Percentiles rank a stretch among this genome's conserved stretches.
These are phyloP conservation scores for Rhinichthys osculus DNA, from an alignment of 2,797 vertebrate genomes.

Conservation along the genomic window DNA sequence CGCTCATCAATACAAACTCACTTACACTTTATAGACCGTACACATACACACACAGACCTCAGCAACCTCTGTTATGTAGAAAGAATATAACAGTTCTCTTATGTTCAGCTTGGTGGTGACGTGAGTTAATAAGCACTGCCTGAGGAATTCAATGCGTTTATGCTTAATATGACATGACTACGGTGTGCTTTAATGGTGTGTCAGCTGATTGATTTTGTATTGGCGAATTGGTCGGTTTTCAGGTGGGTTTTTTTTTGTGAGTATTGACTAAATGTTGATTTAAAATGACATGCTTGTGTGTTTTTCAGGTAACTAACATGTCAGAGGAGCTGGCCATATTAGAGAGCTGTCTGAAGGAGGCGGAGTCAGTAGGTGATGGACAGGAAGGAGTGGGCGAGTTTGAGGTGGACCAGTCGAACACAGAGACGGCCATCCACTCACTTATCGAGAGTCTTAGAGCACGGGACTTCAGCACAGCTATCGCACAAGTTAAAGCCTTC, in stretches of 20 bases:
- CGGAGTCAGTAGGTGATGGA: constrained; percentile 81
- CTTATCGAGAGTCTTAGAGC: constrained; percentile 92
- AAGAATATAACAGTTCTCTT: neutral
- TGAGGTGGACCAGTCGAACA: constrained; percentile 87
- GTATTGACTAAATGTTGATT: neutral
- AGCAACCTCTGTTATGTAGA: constrained; percentile 1
- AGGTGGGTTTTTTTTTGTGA: neutral
- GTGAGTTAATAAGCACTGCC: neutral
- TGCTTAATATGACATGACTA: neutral
- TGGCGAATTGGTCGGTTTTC: neutral
- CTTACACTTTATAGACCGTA: constrained; percentile 34
- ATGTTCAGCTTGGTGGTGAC: neutral
- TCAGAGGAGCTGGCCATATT: constrained; percentile 92
- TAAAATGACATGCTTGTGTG: constrained; percentile 2
- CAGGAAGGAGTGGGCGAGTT: constrained; percentile 86
- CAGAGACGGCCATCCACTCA: constrained; percentile 94
- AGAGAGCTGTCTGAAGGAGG: constrained; percentile 92
- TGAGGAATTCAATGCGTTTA: neutral
- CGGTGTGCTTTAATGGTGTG: neutral
- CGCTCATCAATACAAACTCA: constrained; percentile 57
- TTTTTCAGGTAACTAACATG: constrained; percentile 93
- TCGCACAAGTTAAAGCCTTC: constrained; percentile 94
- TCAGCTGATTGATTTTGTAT: constrained; percentile 9
- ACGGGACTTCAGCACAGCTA: constrained; percentile 89
- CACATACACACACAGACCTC: constrained; percentile 6